These are phyloP conservation scores for Gouania willdenowi DNA, from an alignment of 2,797 vertebrate species.

Conservation along the genomic window DNA sequence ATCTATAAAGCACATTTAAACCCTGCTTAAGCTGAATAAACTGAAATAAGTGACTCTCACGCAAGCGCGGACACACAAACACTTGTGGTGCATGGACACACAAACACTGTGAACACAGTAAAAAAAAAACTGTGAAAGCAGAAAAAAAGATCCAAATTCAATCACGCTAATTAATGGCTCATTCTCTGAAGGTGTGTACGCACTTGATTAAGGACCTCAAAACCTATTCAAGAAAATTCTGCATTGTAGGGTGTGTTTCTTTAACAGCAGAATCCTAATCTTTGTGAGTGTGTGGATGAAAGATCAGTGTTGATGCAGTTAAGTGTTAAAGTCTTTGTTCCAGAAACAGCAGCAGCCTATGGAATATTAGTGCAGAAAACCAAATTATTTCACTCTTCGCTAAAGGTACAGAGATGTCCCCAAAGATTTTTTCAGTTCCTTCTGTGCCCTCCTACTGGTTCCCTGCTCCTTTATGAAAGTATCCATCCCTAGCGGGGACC, in stretches of 20 bases:
- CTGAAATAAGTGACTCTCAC: no score
- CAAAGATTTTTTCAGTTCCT: constrained; percentile 72
- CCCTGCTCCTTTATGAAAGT: constrained; percentile 2
- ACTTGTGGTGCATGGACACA: no score
- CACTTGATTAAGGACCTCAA: constrained; percentile 59
- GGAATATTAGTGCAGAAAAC: constrained; percentile 19
- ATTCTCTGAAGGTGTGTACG: constrained; percentile 65
- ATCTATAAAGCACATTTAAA: no score
- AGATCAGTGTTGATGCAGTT: not conserved
- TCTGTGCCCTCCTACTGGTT: constrained; percentile 46
- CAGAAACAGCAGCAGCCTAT: no score
- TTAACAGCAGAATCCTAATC: constrained; percentile 55
- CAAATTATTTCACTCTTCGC: constrained; percentile 24
- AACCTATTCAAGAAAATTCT: constrained; percentile 58
- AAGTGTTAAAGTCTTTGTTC: no score
- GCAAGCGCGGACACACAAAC: no score
- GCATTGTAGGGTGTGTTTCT: constrained; percentile 47
- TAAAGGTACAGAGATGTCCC: constrained; percentile 65
- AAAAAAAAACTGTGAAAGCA: constrained; percentile 61
- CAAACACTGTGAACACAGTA: no score
- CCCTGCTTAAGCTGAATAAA: no score
- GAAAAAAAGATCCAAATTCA: constrained; percentile 62
- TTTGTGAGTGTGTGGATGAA: constrained; percentile 42
- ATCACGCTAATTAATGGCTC: constrained; percentile 67
- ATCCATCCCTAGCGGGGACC: constrained; percentile 2